Evolutionary conservation across 2,113 vertebrate genomes (phyloP), one percentile per base, ranked within the genome.

Genomic region (Solenodon paradoxus): DNA sequence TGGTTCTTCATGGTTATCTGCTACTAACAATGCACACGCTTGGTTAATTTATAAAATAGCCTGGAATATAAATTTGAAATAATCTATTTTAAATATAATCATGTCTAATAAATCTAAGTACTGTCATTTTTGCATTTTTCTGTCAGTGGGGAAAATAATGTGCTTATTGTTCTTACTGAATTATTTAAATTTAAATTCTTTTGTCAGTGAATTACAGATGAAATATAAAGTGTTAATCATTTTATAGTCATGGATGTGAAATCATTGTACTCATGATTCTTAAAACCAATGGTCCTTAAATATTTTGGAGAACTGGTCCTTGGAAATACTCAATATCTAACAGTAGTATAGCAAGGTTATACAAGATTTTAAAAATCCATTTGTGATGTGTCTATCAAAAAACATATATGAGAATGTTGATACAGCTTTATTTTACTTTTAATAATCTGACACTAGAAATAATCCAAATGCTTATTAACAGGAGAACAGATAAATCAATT

Each of bases 401-500:
- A 7, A 78, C 4, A 68, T 40, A 4, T 57, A 57, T 22, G 28
- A 82, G 35, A 93, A 35, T 78, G 11, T 42, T 95, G 32, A 3
- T 66, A 68, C 15, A 85, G n/a, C 78, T 81, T 64, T 84, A 42
- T 40, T 66, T 64, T 84, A 42, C 35, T 66, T 97, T 51, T 87
- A 83, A 47, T 64, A 63, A 40, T 78, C 45, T 59, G 47, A 90
- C 90, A 95, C 24, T 92, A 47, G 32, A 94, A 93, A 87, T 8
- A 61, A 47, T 79, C 42, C n/a, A 78, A 87, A 55, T 68, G 28
- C 35, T 32, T 10, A 61, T 94, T 88, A 84, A 90, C 11, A 88
- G 42, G 53, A 93, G 17, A 72, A 72, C 20, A 78, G 30, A 55
- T 24, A 71, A 92, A 57, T 90, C 40, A 59, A 45, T n/a, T 47